These are phyloP conservation scores for Monoplex corrugatus DNA, from an alignment of 2,888 invertebrate genomes.

Conservation along the genomic window DNA sequence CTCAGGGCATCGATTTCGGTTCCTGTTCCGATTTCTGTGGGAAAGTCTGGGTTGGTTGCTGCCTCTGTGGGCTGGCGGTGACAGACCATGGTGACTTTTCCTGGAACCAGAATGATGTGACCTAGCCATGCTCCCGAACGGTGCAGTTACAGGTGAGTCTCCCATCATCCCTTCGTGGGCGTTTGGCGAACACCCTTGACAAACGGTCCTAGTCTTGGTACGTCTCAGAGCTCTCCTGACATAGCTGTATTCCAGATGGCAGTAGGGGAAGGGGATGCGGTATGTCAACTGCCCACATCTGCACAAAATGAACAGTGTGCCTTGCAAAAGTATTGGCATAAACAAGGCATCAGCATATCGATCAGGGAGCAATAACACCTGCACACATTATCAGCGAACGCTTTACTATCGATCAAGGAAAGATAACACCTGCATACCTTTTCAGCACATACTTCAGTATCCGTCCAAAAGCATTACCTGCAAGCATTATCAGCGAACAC, in stretches of 20 bases:
- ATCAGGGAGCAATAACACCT: no score
- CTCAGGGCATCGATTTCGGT: conserved; percentile 24
- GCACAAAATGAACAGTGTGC: no score
- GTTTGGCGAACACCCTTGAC: conserved; percentile 28
- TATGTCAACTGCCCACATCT: conserved; percentile 74
- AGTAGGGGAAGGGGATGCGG: conserved; percentile 72
- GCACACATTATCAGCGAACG: no score
- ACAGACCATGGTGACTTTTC: neutral
- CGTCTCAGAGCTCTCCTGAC: conserved; percentile 60
- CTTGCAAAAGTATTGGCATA: no score
- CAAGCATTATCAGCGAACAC: no score
- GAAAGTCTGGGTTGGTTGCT: neutral
- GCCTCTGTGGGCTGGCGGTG: neutral
- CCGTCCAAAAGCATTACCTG: no score
- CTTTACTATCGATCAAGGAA: no score
- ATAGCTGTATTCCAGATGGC: conserved; percentile 58
- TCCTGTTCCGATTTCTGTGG: neutral
- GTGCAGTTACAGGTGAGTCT: conserved; percentile 42
- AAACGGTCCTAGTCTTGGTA: conserved; percentile 53
- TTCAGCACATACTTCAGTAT: no score
- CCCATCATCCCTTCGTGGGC: conserved; percentile 54
- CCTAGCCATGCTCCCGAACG: neutral
- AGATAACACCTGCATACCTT: no score
- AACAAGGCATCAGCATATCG: no score
- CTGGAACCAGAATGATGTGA: neutral